Evolutionary conservation across 2,113 vertebrate species (phyloP).

Genomic region (Sylvicapra grimmia): DNA sequence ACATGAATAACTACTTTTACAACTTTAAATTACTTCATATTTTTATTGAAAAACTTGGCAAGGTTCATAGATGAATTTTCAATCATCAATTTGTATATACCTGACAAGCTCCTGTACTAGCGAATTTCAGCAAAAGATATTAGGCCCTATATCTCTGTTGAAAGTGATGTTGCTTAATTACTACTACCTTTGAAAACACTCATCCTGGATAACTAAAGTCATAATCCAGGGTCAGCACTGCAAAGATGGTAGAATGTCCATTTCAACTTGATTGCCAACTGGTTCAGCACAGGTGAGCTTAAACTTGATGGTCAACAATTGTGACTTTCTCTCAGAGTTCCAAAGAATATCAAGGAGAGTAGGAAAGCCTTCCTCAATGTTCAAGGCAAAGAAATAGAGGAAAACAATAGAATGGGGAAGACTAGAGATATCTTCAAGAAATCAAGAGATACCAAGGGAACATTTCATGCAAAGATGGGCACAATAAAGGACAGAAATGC

Average conservation of each 20-base stretch:
- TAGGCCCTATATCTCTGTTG: background rate
- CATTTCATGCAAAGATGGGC: background rate
- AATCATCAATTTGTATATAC: conserved; percentile 59
- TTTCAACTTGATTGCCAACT: background rate
- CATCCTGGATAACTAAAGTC: background rate
- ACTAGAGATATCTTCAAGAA: background rate
- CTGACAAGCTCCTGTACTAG: background rate
- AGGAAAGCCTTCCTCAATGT: background rate
- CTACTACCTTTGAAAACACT: background rate
- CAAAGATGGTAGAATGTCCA: background rate
- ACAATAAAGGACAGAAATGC: background rate
- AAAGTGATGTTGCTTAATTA: conserved; percentile 27
- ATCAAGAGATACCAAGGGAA: background rate
- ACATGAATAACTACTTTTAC: conserved; percentile 60
- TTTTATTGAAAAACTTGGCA: conserved; percentile 63
- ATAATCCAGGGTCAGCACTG: background rate
- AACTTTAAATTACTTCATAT: conserved; percentile 72
- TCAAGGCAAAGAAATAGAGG: background rate
- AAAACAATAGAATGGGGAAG: background rate
- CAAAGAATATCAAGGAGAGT: background rate
- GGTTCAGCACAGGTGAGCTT: background rate
- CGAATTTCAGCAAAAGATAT: conserved; percentile 32
- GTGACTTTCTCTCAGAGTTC: background rate
- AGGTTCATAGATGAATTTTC: conserved; percentile 68
- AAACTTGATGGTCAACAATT: background rate